phyloP scores from a whole-genome alignment of 2,888 invertebrate genomes.

The Caenorhabditis wallacei region DNA sequence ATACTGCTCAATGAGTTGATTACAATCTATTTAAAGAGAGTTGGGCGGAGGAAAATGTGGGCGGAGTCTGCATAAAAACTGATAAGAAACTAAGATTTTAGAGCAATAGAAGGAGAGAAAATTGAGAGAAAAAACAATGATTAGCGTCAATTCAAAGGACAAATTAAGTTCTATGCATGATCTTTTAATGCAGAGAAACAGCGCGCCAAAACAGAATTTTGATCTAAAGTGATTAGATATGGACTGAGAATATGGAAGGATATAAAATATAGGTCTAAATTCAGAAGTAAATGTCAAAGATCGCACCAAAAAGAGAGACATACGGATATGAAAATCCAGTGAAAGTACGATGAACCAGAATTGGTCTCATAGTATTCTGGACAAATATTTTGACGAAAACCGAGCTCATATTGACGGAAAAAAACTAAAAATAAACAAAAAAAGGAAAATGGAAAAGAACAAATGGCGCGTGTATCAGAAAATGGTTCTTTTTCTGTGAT shows the following conservation, averaged over 20 bases:
- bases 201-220: no score
- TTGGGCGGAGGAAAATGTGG: constrained; percentile 13
- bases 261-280: not conserved
- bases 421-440: constrained; percentile 19
- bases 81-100: constrained; percentile 21
- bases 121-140: constrained; percentile 13
- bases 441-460: constrained; percentile 6
- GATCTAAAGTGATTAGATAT: no score
- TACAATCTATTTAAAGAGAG: constrained; percentile 40
- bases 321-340: constrained; percentile 28
- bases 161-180: no score
- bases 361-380: not conserved
- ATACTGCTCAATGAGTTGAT: constrained; percentile 53
- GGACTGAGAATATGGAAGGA: no score
- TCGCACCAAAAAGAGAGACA: not conserved
- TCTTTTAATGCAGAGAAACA: no score
- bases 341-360: constrained; percentile 1
- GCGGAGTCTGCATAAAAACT: constrained; percentile 18
- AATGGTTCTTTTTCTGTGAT: not conserved
- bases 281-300: not conserved
- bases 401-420: constrained; percentile 32
- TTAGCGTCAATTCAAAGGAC: constrained; percentile 39
- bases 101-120: not conserved
- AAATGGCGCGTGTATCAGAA: constrained; percentile 1
- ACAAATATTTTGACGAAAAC: constrained; percentile 18